Percentiles rank a stretch among this genome's conserved stretches.
Conservation (phyloP, 2,797 vertebrate species). For the Rhinophrynus dorsalis region DNA sequence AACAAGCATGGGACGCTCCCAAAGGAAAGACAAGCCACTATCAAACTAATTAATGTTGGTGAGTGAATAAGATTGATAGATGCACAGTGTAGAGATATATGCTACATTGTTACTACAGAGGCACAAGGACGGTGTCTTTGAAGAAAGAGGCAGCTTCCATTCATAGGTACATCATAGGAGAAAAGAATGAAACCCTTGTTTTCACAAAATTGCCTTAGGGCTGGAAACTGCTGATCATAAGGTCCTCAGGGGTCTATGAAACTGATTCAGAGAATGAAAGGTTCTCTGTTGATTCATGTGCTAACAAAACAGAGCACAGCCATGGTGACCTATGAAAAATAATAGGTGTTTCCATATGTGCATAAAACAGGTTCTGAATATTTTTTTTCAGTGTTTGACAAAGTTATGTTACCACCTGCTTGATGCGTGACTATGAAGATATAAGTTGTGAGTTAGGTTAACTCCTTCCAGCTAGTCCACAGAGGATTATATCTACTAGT, state of each 20-base stretch:
- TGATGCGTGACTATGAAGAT: neutral
- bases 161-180: neutral
- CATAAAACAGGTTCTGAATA: neutral
- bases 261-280: neutral
- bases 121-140: neutral
- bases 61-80: slow-evolving; percentile 19
- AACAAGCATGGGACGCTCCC: slow-evolving; percentile 9
- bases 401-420: neutral
- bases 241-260: neutral
- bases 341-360: neutral
- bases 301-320: neutral
- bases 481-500: neutral
- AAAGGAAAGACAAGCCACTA: slow-evolving; percentile 6
- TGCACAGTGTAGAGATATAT: slow-evolving; percentile 7
- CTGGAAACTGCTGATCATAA: neutral
- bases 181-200: neutral
- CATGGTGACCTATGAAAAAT: neutral
- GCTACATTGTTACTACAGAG: slow-evolving; percentile 2
- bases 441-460: neutral
- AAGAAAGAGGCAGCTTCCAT: neutral
- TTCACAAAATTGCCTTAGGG: neutral
- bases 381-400: neutral
- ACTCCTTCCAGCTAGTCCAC: too few relatives aligned
- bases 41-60: slow-evolving; percentile 41
- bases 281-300: neutral